A percentile compares a stretch with the other conserved stretches of the same genome.
These are phyloP conservation scores for Glareola pratincola DNA, from an alignment of 2,113 vertebrate genomes.

Conservation along the genomic window DNA sequence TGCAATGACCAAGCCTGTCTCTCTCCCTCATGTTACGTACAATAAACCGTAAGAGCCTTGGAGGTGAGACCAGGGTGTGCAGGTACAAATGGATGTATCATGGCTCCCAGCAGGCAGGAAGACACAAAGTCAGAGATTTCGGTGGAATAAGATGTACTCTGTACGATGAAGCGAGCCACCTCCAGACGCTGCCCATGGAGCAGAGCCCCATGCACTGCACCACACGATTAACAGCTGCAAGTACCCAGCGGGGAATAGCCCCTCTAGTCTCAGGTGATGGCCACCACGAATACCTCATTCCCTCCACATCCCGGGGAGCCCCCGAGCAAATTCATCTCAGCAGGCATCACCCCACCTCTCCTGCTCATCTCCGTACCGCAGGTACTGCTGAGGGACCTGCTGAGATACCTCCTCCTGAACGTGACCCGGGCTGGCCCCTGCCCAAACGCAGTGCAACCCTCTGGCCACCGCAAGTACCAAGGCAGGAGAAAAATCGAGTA, in stretches of 20 bases:
- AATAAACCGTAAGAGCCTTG: background rate
- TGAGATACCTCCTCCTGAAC: background rate
- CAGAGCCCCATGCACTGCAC: fast-evolving
- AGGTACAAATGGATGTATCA: fast-evolving
- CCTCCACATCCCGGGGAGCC: background rate
- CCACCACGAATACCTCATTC: background rate
- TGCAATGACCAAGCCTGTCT: background rate
- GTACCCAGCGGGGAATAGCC: fast-evolving
- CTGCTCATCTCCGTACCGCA: background rate
- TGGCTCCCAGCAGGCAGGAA: background rate
- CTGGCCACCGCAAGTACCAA: background rate
- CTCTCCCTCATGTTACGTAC: background rate
- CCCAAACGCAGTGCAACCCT: background rate
- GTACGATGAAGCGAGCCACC: fast-evolving
- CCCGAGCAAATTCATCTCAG: background rate
- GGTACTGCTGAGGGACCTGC: background rate
- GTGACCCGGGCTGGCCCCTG: fast-evolving
- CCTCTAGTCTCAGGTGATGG: background rate
- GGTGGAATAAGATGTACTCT: background rate
- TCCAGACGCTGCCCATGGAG: background rate
- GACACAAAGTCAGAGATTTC: background rate
- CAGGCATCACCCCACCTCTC: background rate
- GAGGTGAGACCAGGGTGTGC: background rate
- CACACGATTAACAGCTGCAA: background rate
- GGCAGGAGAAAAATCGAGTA: background rate